Evolutionary conservation across 2,797 vertebrate genomes (phyloP), one percentile per base, ranked within the genome.

Genomic region (Melanotaenia boesemani): DNA sequence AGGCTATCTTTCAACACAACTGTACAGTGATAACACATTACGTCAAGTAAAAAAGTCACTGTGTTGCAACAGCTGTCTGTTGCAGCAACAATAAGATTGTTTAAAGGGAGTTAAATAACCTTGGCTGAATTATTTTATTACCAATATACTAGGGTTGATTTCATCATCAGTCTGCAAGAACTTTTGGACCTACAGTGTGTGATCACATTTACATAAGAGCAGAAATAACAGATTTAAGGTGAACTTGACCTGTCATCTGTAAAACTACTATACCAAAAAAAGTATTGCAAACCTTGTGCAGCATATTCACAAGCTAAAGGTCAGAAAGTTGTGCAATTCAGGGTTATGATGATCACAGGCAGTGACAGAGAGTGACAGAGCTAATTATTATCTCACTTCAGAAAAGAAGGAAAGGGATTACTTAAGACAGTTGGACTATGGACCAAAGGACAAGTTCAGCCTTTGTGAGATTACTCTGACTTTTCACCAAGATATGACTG

Each of bases 11-110:
- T 58, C 52, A 46, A 60, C 56, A 55, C 66, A 70, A 32, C 48
- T 4, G 50, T 36, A 18, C 36, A 62, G 57, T 13, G 86, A 91
- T 83, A 86, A 87, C 44, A 74, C 26, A 64, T 48, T 74, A 24
- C 50, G 67, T 76, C 52, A 32, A 65, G 77, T 68, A 67, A 70
- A 88, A 88, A 85, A 81, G 79, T 15, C 73, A 75, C 18, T 54
- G 48, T 61, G 86, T 89, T 55, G 85, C 82, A 91, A 91, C 32
- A 57, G 41, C 58, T 74, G 48, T 24, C 64, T 9, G 71, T 66
- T 86, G 64, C 62, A 69, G 78, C 73, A 81, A 72, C 67, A 63
- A 36, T 22, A 64, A 64, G 58, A 71, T 60, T 80, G 68, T 74
- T 82, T 67, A 64, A 67, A 61, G 39, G 66, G 70, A 84, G 80